A percentile compares a stretch with the other conserved stretches of the same genome.
These are phyloP conservation scores for Asteroscopus sphinx DNA, from an alignment of 2,888 invertebrate species.

Conservation along the genomic window DNA sequence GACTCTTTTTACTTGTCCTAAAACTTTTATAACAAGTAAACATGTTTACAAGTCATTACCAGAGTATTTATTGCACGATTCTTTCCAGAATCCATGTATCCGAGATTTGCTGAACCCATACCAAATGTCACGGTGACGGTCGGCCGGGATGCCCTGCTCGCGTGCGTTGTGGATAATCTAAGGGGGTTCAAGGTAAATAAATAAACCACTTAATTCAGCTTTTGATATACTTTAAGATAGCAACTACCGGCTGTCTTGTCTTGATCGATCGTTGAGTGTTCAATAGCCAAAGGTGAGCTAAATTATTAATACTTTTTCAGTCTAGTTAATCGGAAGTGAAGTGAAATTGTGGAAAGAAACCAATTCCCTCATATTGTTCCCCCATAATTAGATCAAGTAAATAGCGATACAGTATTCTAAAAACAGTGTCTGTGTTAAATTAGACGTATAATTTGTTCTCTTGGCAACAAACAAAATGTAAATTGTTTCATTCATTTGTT, in stretches of 20 bases:
- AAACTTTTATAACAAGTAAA: constrained; percentile 79
- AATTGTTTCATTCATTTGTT: constrained; percentile 2
- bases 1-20: constrained; percentile 66
- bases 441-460: not conserved
- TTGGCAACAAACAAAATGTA: not conserved
- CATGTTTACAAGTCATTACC: constrained; percentile 73
- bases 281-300: not conserved
- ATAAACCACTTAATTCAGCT: constrained; percentile 9
- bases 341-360: too few species aligned
- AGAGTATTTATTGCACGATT: constrained; percentile 56
- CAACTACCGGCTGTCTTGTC: not conserved
- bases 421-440: not conserved
- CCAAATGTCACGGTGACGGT: constrained; percentile 97
- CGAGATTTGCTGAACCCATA: constrained; percentile 96
- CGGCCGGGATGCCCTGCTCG: constrained; percentile 95
- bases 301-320: too few species aligned
- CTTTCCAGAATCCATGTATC: constrained; percentile 92
- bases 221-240: not conserved
- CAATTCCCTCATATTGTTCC: too few species aligned
- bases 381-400: not conserved
- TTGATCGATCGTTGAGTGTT: constrained; percentile 13
- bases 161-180: constrained; percentile 97
- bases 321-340: too few species aligned
- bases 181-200: constrained; percentile 94
- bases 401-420: not conserved